These are phyloP conservation scores for Plebejus argus DNA, from an alignment of 2,888 invertebrate genomes.

Conservation along the genomic window DNA sequence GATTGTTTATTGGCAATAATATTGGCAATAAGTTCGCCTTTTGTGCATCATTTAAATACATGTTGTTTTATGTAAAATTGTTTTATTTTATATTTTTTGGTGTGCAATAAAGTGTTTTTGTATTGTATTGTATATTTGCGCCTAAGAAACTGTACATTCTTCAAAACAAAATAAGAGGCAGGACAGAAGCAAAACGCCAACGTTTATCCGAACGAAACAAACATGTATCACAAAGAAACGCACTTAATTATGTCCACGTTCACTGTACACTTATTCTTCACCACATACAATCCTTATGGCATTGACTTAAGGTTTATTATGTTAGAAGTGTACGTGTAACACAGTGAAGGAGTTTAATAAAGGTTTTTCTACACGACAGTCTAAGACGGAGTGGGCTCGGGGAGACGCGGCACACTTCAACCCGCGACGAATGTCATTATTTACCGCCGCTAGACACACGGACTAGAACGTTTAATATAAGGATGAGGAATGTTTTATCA, in stretches of 20 bases:
- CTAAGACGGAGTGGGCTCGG: constrained; percentile 50
- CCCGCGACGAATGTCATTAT: constrained; percentile 64
- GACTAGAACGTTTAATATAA: constrained; percentile 34
- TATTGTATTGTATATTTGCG: no score
- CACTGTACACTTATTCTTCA: background rate
- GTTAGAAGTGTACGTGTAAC: background rate
- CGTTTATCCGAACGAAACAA: background rate
- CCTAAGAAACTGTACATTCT: background rate
- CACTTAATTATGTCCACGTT: constrained; percentile 5
- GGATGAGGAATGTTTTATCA: background rate
- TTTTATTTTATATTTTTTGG: no score
- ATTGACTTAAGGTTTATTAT: background rate
- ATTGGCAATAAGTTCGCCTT: no score
- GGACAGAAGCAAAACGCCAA: background rate
- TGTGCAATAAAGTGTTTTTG: no score
- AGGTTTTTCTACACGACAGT: constrained; percentile 2
- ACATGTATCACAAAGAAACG: constrained; percentile 10
- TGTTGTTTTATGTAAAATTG: no score
- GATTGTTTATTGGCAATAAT: no score
- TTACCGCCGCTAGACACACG: constrained; percentile 49
- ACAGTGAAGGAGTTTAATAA: background rate
- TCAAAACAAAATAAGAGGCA: background rate
- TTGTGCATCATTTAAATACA: no score
- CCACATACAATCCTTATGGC: background rate
- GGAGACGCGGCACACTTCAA: constrained; percentile 47